Percentiles rank a stretch among this genome's conserved stretches.
Evolutionary conservation across 2,797 vertebrate species (phyloP).

Genomic region (Microcaecilia unicolor): DNA sequence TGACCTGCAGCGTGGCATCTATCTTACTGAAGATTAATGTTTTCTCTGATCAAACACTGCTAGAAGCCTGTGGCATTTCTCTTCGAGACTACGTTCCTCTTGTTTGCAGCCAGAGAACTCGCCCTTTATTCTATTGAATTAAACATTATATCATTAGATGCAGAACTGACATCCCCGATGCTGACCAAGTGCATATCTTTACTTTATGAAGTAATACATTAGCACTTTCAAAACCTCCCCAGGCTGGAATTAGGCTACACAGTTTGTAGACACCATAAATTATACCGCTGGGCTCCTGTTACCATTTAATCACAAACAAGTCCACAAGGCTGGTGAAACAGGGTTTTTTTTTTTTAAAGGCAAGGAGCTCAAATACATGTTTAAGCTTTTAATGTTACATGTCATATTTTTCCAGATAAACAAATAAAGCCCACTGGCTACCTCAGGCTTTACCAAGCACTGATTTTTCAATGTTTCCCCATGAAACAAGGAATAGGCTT

Average conservation of each 20-base stretch:
- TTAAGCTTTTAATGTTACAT: background rate
- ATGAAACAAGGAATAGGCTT: too few relatives aligned
- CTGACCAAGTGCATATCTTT: background rate
- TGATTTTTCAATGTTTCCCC: too few relatives aligned
- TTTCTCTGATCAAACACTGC: background rate
- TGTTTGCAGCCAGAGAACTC: background rate
- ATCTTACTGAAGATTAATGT: too few relatives aligned
- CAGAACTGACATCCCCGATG: background rate
- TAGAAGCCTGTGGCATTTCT: background rate
- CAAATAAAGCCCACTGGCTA: background rate
- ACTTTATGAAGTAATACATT: constrained; percentile 5
- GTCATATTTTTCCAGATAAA: background rate
- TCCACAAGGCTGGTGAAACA: background rate
- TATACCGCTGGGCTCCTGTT: background rate
- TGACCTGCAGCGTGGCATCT: too few relatives aligned
- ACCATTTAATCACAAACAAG: background rate
- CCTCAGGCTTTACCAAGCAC: too few relatives aligned
- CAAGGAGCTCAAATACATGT: background rate
- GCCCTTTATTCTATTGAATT: background rate
- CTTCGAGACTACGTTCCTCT: constrained; percentile 5
- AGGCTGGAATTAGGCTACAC: constrained; percentile 1
- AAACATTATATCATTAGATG: constrained; percentile 2
- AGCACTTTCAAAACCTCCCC: background rate
- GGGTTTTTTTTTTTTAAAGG: background rate
- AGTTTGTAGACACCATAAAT: background rate